A percentile compares a stretch with the other conserved stretches of the same genome.
phyloP scores from a whole-genome alignment of 2,113 vertebrate genomes.

The human region DNA sequence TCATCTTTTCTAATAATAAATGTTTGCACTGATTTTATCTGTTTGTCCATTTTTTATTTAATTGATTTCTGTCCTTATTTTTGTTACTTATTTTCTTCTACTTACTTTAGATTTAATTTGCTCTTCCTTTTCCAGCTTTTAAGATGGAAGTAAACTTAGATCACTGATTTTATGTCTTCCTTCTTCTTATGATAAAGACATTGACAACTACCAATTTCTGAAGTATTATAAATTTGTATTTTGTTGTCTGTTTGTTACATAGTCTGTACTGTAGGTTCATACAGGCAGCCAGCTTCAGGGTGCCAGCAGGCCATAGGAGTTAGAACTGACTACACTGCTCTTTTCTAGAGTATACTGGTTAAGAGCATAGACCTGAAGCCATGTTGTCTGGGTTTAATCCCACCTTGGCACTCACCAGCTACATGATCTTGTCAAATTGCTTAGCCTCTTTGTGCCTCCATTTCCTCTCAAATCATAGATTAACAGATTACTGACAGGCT shows the following conservation, averaged over 20 bases:
- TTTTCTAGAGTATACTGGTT: not conserved
- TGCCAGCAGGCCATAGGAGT: not conserved
- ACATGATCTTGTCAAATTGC: not conserved
- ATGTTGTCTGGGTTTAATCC: not conserved
- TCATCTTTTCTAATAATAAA: not conserved
- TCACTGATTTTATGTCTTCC: not conserved
- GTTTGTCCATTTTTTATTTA: not conserved
- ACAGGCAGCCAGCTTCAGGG: not conserved
- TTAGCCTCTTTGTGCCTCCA: not conserved
- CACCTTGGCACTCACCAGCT: not conserved
- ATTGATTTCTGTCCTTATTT: not conserved
- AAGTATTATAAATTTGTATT: not conserved
- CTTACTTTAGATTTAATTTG: not conserved
- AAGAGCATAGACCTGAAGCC: not conserved
- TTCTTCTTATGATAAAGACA: not conserved
- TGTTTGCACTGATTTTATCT: not conserved
- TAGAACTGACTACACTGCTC: not conserved
- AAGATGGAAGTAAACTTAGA: not conserved
- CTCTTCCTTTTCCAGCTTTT: not conserved
- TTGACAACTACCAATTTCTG: not conserved
- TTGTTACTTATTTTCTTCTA: conserved; percentile 15
- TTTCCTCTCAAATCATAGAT: not conserved
- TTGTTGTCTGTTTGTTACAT: not conserved
- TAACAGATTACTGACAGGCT: not conserved
- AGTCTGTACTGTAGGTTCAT: not conserved